Percentiles rank a stretch among this genome's conserved stretches.
Conservation (phyloP, 1,140 invertebrate genomes). For the Matsumurasca onukii region DNA sequence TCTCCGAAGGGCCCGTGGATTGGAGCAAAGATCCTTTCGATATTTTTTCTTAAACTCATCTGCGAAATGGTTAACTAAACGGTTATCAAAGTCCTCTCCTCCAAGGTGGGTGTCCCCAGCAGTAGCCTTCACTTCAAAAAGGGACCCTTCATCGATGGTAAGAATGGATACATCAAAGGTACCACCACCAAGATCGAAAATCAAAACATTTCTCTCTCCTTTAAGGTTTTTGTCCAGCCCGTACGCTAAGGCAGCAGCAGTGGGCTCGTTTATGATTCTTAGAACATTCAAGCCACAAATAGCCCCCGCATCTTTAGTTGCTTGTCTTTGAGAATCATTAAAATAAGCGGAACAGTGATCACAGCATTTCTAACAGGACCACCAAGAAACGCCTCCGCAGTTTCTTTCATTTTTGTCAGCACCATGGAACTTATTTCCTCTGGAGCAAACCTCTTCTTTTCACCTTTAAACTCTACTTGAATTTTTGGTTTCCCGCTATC, state of each 20-base stretch:
- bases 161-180: slow-evolving; percentile 87
- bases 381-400: slow-evolving; percentile 58
- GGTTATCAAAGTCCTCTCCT: slow-evolving; percentile 79
- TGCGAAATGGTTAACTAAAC: slow-evolving; percentile 72
- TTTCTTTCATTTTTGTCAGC: too few relatives aligned
- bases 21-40: slow-evolving; percentile 51
- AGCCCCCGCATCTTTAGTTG: slow-evolving; percentile 64
- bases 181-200: too few relatives aligned
- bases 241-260: slow-evolving; percentile 82
- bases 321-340: slow-evolving; percentile 68
- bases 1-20: slow-evolving; percentile 56
- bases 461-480: slow-evolving; percentile 46
- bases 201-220: slow-evolving; percentile 73
- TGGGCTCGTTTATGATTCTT: too few relatives aligned
- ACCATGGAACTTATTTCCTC: too few relatives aligned
- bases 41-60: slow-evolving; percentile 58
- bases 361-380: slow-evolving; percentile 61
- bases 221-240: slow-evolving; percentile 74
- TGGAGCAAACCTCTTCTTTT: slow-evolving; percentile 65
- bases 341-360: slow-evolving; percentile 73
- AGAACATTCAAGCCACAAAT: slow-evolving; percentile 72
- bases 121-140: slow-evolving; percentile 79
- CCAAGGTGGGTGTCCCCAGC: slow-evolving; percentile 75
- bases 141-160: slow-evolving; percentile 79
- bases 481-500: slow-evolving; percentile 68